Evolutionary conservation across 1,140 invertebrate genomes (phyloP), one percentile per base, ranked within the genome.

Genomic region (Hydropsyche tenuis): DNA sequence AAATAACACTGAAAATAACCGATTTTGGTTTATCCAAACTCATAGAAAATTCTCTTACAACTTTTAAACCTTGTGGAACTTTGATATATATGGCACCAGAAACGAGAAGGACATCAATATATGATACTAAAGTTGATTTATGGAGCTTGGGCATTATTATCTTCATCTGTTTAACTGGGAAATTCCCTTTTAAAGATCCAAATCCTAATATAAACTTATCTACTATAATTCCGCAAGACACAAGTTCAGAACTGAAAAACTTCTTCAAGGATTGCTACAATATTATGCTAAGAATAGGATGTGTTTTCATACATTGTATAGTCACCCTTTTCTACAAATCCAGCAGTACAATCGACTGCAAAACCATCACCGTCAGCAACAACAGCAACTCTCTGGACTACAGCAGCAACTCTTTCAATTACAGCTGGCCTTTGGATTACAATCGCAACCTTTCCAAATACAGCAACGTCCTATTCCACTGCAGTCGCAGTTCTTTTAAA

Each of bases 21-120:
- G 98, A 99, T 87, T 99, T 99, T 89, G 98, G 98, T 18, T 99
- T 99, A 87, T 98, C 98, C 27, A 88, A 98, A 81, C 99, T 99
- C 85, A 85, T 99, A 6, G 92, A 97, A 85, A 97, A 99, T 84
- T 98, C 97, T 62, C 96, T 97, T 16, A 99, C 99, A 98, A 98
- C 98, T 53, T 97, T 96, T 60, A 99, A 98, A 42, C 85, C 99
- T 1, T 99, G 98, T 85, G 98, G 98, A 20, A 99, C 97, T 42
- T 98, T 98, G 1, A 99, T 99, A 97, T 99, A 99, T 80, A 99
- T 99, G 98, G 97, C 97, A 30, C 97, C 97, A 0, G 97, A 99
- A 89, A 98, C 99, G 43, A 99, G 99, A 78, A 99, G 99, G 97
- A 99, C 97, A 1, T 85, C 97, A 62, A 95, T 98, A 81, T 99